These are phyloP conservation scores for Willisornis vidua DNA, from an alignment of 2,113 vertebrate species.

Conservation along the genomic window DNA sequence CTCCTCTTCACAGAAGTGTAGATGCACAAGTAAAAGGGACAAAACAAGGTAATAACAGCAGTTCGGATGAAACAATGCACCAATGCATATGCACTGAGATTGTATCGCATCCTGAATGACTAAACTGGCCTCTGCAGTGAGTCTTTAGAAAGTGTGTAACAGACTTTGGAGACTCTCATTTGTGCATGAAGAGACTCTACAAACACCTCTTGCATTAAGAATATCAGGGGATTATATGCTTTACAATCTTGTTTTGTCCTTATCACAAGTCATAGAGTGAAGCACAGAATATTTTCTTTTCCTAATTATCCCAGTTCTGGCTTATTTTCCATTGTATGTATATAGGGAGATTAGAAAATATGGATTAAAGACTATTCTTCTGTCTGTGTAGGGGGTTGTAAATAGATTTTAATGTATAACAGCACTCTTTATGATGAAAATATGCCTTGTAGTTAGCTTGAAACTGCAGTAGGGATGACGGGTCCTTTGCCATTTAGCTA, in stretches of 20 bases:
- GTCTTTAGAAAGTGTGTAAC: background rate
- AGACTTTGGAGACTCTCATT: background rate
- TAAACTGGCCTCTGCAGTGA: background rate
- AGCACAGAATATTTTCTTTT: background rate
- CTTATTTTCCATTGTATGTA: background rate
- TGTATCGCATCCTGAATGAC: background rate
- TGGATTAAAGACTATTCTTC: background rate
- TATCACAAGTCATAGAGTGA: background rate
- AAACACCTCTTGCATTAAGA: background rate
- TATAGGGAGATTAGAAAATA: background rate
- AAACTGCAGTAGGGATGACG: background rate
- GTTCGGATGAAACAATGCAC: background rate
- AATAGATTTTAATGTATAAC: background rate
- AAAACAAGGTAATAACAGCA: background rate
- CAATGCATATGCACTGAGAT: background rate
- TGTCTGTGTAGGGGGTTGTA: background rate
- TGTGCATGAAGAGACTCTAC: background rate
- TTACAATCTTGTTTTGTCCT: background rate
- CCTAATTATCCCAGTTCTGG: background rate
- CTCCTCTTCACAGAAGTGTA: background rate
- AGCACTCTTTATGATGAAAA: background rate
- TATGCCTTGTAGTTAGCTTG: background rate
- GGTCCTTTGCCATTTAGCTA: background rate
- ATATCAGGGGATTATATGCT: background rate
- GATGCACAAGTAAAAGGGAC: background rate